Evolutionary conservation across 2,797 vertebrate genomes (phyloP), one percentile per base, ranked within the genome.

Genomic region (Urophycis tenuis): DNA sequence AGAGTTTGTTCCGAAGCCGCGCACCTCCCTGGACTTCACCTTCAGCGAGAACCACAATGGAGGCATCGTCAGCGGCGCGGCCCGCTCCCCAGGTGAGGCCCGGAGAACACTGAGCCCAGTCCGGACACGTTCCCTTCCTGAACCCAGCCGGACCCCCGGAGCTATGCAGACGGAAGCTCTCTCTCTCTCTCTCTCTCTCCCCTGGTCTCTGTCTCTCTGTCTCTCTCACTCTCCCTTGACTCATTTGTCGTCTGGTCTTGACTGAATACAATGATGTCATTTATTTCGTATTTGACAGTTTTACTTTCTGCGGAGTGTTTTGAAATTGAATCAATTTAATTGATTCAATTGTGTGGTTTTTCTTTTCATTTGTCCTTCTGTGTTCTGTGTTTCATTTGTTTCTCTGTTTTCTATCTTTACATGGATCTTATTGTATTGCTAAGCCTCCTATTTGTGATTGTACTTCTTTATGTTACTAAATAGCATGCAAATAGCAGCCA

Each of bases 31-130:
- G 90, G 97, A 99, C 78, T 93, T 97, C 85, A 85, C 91, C 49
- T 84, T 93, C 87, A 95, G 89, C 75, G 96, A 98, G 82, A 96
- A 93, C 82, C 95, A 95, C 88, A 99, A 99, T 29, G 97, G 97
- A 80, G 96, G 96, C 69, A 92, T 97, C 69, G 94, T 95, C 85
- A 92, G 94, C 0, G 90, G 91, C 22, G 92, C 92, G 14, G 94
- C 96, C 72, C 96, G 96, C 80, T 96, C 96, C 49, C 90, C 96
- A 93, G 95, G 97, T 98, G 92, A 93, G 86, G 2, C 17, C 73
- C 32, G 10, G 29, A 6, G 0, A 25, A 49, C 1, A 30, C n/a
- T 15, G 15, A 64, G 75, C 60, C 5, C 67, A 29, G 32, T 1
- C 14, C 17, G 35, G 77, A 30, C 22, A 12, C 41, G 11, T 17